Percentiles rank a stretch among this genome's conserved stretches.
phyloP scores from a whole-genome alignment of 2,113 vertebrate genomes.

The Eublepharis macularius region DNA sequence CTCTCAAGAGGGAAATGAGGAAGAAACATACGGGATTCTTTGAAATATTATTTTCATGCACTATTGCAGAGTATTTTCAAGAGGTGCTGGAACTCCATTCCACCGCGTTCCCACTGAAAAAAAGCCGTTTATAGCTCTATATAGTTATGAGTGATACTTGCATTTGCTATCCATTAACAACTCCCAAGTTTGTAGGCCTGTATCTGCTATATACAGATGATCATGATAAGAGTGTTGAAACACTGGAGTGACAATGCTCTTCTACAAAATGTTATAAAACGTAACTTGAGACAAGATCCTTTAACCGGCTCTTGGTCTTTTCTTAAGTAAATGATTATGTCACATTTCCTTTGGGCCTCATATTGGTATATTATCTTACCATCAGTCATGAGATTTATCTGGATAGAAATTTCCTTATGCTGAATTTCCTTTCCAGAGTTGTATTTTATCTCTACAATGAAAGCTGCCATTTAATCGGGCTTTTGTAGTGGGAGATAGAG shows the following conservation, averaged over 20 bases:
- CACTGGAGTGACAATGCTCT: no score
- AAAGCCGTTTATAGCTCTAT: no score
- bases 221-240: not conserved
- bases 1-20: no score
- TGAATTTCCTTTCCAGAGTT: conserved; percentile 34
- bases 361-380: conserved; percentile 3
- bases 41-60: no score
- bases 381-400: conserved; percentile 42
- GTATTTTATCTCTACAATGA: conserved; percentile 36
- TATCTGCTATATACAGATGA: no score
- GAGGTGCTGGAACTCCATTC: no score
- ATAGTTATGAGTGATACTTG: not conserved
- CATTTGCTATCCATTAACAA: not conserved
- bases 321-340: not conserved
- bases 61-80: no score
- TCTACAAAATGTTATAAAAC: not conserved
- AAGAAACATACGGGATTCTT: no score
- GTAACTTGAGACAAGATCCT: not conserved
- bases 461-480: conserved; percentile 38
- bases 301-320: conserved; percentile 17
- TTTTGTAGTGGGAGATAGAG: conserved; percentile 29
- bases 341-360: conserved; percentile 31
- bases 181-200: not conserved
- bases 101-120: no score
- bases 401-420: conserved; percentile 32